phyloP scores from a whole-genome alignment of 1,140 invertebrate genomes.

The Lethrus apterus region DNA sequence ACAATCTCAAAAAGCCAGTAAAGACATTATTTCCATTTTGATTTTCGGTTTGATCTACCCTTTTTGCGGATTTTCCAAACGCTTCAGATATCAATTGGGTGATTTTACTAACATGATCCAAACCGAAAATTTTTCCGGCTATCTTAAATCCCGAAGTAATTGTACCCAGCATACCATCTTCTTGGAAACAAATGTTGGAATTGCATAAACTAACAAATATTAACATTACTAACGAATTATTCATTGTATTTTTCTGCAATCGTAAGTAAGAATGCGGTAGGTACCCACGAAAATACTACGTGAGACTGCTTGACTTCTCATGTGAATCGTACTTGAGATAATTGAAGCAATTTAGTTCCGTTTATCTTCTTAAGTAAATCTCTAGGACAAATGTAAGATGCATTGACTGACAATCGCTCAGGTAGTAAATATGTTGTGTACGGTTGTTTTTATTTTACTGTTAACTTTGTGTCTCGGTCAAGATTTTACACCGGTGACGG shows the following conservation, averaged over 20 bases:
- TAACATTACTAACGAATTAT: too few species aligned
- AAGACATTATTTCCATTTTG: conserved; percentile 42
- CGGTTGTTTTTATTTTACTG: background rate
- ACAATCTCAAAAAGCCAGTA: conserved; percentile 58
- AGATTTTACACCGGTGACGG: conserved; percentile 23
- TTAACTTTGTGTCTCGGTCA: conserved; percentile 10
- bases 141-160: conserved; percentile 48
- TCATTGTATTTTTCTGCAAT: background rate
- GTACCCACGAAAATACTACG: too few species aligned
- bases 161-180: conserved; percentile 7
- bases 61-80: conserved; percentile 32
- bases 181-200: too few species aligned
- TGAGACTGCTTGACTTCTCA: conserved; percentile 7
- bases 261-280: too few species aligned
- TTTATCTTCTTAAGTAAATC: too few species aligned
- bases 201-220: too few species aligned
- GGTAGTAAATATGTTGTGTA: background rate
- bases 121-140: conserved; percentile 52
- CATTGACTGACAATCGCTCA: too few species aligned
- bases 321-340: conserved; percentile 3
- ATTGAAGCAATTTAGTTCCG: conserved; percentile 11
- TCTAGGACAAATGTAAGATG: too few species aligned
- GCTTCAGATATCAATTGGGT: conserved; percentile 45
- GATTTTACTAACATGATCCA: conserved; percentile 44
- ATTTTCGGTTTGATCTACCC: conserved; percentile 15